phyloP scores from a whole-genome alignment of 2,797 vertebrate species.

The Anguilla marmorata region DNA sequence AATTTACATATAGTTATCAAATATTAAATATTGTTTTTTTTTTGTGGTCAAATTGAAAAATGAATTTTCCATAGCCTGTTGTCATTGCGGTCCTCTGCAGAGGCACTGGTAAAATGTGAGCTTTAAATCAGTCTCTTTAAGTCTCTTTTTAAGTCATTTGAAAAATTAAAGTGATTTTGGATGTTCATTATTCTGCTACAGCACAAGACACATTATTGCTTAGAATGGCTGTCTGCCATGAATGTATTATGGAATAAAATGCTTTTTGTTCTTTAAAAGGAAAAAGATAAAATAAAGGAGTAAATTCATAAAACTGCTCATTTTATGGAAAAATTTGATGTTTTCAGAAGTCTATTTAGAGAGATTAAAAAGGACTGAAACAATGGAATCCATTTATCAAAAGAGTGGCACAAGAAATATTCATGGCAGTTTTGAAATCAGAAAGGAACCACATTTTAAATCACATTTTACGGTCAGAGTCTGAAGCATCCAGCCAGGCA shows the following conservation, averaged over 20 bases:
- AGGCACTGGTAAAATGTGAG: not conserved
- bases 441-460: not conserved
- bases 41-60: not conserved
- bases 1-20: not conserved
- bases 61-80: not conserved
- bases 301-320: not conserved
- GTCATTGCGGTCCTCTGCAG: not conserved
- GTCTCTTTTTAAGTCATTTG: not conserved
- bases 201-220: not conserved
- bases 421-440: conserved; percentile 19
- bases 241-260: not conserved
- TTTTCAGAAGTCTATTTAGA: not conserved
- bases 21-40: too few species aligned
- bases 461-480: not conserved
- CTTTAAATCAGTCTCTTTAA: not conserved
- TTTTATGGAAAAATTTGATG: not conserved
- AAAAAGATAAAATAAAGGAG: not conserved
- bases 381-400: not conserved
- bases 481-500: conserved; percentile 24
- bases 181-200: not conserved
- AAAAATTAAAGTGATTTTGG: not conserved
- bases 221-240: not conserved
- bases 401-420: conserved; percentile 11
- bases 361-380: conserved; percentile 17
- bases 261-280: not conserved